These are phyloP conservation scores for Labroides dimidiatus DNA, from an alignment of 2,797 vertebrate genomes.

Conservation along the genomic window DNA sequence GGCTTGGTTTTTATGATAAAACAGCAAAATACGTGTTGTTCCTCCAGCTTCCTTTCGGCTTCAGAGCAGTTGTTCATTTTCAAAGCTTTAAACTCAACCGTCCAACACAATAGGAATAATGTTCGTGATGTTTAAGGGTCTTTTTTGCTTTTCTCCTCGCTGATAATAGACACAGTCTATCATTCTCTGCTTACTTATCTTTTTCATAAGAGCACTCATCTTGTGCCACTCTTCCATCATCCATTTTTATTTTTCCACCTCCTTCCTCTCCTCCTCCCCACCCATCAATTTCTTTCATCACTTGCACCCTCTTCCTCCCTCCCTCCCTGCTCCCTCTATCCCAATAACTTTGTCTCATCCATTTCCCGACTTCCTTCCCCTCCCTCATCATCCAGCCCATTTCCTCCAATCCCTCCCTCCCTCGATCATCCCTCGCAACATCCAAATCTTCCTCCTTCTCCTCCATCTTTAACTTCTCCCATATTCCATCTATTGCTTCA, in stretches of 20 bases:
- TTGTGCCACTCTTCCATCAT: conserved; percentile 78
- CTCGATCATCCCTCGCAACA: conserved; percentile 59
- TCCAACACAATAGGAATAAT: conserved; percentile 47
- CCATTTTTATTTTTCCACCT: conserved; percentile 65
- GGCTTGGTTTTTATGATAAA: conserved; percentile 14
- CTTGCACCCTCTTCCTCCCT: conserved; percentile 52
- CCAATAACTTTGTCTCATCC: conserved; percentile 78
- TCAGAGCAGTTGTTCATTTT: conserved; percentile 58
- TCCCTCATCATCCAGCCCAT: conserved; percentile 65
- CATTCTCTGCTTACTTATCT: conserved; percentile 65
- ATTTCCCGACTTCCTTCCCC: conserved; percentile 74
- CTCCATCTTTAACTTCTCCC: conserved; percentile 51
- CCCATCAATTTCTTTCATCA: conserved; percentile 77
- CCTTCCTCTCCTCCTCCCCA: conserved; percentile 64
- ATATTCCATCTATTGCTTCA: conserved; percentile 5
- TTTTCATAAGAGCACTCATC: conserved; percentile 78
- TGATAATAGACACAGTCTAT: conserved; percentile 63
- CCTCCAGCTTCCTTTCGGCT: conserved; percentile 48
- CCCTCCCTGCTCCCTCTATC: conserved; percentile 45
- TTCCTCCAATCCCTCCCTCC: conserved; percentile 60
- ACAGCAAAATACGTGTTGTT: conserved; percentile 34
- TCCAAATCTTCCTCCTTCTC: conserved; percentile 49
- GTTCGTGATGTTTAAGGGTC: conserved; percentile 29
- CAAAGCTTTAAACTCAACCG: conserved; percentile 51
- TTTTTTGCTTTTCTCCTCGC: conserved; percentile 45